A percentile compares a stretch with the other conserved stretches of the same genome.
Evolutionary conservation across 1,140 invertebrate genomes (phyloP).

Genomic region (Lepidurus apus): DNA sequence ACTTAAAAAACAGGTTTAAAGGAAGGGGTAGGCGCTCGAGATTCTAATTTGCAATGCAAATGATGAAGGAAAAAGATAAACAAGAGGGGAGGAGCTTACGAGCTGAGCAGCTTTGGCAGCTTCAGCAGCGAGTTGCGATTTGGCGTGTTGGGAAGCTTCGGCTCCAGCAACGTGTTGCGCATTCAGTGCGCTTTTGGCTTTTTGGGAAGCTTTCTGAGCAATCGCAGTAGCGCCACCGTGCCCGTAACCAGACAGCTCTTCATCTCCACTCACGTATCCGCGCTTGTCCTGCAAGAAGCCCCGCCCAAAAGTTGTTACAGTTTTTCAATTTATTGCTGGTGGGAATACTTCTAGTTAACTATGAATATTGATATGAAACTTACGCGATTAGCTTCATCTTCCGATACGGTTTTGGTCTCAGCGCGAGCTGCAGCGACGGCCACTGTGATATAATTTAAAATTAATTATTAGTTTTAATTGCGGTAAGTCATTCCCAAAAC

Average conservation of each 20-base stretch:
- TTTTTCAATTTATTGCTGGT: too few relatives aligned
- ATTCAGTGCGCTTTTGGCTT: conserved; percentile 37
- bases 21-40: too few relatives aligned
- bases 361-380: not conserved
- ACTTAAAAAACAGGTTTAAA: too few relatives aligned
- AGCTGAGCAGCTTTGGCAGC: conserved; percentile 38
- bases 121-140: conserved; percentile 37
- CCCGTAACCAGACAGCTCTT: conserved; percentile 53
- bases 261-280: conserved; percentile 55
- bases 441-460: not conserved
- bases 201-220: conserved; percentile 39
- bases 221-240: conserved; percentile 38
- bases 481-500: too few relatives aligned
- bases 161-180: conserved; percentile 38
- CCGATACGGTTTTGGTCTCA: not conserved
- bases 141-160: conserved; percentile 38
- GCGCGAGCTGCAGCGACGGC: not conserved
- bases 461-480: not conserved
- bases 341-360: too few relatives aligned
- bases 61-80: not conserved
- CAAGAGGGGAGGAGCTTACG: not conserved
- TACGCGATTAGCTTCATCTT: not conserved
- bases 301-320: not conserved
- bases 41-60: too few relatives aligned
- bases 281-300: conserved; percentile 45